Conservation (phyloP, 2,113 vertebrate genomes). For the Ptychochromis oligacanthus region DNA sequence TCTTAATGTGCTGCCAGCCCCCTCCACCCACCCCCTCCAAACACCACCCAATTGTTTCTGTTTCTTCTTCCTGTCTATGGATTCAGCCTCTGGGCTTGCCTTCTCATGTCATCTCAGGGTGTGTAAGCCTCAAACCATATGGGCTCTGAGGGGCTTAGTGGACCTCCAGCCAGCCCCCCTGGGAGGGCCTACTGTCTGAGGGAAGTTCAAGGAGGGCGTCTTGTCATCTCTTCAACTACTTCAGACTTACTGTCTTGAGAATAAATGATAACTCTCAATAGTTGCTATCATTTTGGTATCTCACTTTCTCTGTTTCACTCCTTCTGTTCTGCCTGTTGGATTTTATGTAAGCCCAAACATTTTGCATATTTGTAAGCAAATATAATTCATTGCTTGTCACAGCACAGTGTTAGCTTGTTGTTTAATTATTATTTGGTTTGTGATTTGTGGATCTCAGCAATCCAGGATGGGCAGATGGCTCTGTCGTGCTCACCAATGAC, state of each 20-base stretch:
- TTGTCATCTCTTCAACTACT: slow-evolving; percentile 35
- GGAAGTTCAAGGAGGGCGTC: slow-evolving; percentile 15
- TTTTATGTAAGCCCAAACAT: not conserved
- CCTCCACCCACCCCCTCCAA: not conserved
- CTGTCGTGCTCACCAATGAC: slow-evolving; percentile 34
- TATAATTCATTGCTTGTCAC: not conserved
- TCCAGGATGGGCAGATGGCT: slow-evolving; percentile 59
- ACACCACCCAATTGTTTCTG: not conserved
- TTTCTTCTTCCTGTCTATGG: slow-evolving; percentile 24
- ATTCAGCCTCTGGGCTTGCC: slow-evolving; percentile 41
- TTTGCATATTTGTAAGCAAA: slow-evolving; percentile 25
- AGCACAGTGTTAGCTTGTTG: slow-evolving; percentile 1
- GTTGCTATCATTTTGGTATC: not conserved
- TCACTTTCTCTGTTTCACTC: not conserved
- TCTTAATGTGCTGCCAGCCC: not conserved
- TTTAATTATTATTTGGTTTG: slow-evolving; percentile 49
- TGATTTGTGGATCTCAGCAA: slow-evolving; percentile 44
- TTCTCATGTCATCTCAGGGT: slow-evolving; percentile 43
- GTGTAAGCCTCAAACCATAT: slow-evolving; percentile 73
- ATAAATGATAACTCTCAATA: not conserved
- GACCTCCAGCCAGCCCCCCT: slow-evolving; percentile 46
- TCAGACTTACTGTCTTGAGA: slow-evolving; percentile 46
- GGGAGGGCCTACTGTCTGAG: slow-evolving; percentile 40
- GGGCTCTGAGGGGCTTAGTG: slow-evolving; percentile 68
- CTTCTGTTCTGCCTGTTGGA: not conserved